These are phyloP conservation scores for Epinotia brunnichana DNA, from an alignment of 2,888 invertebrate species.

Conservation along the genomic window DNA sequence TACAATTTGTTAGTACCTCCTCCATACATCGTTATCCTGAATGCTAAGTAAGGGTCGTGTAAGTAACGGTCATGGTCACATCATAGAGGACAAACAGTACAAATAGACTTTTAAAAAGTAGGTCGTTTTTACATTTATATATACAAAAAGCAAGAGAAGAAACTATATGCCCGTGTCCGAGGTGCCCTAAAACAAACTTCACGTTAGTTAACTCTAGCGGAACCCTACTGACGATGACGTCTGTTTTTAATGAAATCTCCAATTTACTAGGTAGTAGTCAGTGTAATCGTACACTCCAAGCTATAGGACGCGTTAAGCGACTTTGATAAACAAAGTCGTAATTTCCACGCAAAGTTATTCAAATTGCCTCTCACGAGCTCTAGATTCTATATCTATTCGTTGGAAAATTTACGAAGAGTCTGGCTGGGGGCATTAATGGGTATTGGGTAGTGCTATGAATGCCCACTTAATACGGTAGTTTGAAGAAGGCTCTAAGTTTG, in stretches of 20 bases:
- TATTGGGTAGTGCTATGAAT: slow-evolving; percentile 36
- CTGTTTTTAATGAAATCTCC: background rate
- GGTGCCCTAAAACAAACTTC: too few species aligned
- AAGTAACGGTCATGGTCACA: too few species aligned
- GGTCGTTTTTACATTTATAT: too few species aligned
- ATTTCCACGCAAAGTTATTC: slow-evolving; percentile 41
- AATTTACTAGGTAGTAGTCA: background rate
- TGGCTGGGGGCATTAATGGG: slow-evolving; percentile 33
- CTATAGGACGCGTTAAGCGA: slow-evolving; percentile 25
- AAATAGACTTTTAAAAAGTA: too few species aligned
- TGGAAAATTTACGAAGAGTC: slow-evolving; percentile 42
- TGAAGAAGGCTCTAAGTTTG: background rate
- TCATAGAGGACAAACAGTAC: too few species aligned
- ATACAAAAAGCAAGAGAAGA: too few species aligned
- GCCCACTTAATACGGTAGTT: slow-evolving; percentile 30
- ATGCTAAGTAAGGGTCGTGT: too few species aligned
- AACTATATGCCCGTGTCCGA: too few species aligned
- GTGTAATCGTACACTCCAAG: background rate
- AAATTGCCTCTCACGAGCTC: slow-evolving; percentile 42
- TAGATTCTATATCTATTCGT: slow-evolving; percentile 36
- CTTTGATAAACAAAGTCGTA: slow-evolving; percentile 44
- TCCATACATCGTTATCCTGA: too few species aligned
- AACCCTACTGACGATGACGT: too few species aligned
- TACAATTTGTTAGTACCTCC: too few species aligned
- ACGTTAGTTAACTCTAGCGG: too few species aligned